phyloP scores from a whole-genome alignment of 2,888 invertebrate species.

The Molorchus minor region DNA sequence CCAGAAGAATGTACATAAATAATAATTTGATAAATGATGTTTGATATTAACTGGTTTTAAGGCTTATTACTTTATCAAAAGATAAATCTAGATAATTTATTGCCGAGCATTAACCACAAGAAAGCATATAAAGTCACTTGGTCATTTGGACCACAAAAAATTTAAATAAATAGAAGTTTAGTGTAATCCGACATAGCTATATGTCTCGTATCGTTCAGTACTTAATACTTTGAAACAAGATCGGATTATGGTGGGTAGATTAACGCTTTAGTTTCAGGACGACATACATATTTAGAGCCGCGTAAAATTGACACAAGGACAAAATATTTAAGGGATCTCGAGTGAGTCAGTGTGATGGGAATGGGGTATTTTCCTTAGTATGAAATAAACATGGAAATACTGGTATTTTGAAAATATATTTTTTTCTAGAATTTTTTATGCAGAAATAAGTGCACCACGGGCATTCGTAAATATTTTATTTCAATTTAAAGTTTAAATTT shows the following conservation, averaged over 20 bases:
- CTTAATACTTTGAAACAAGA: conserved; percentile 17
- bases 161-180: conserved; percentile 9
- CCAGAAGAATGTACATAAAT: conserved; percentile 11
- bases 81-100: conserved; percentile 25
- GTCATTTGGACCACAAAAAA: conserved; percentile 5
- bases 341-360: too few relatives aligned
- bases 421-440: too few relatives aligned
- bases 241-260: conserved; percentile 20
- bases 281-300: too few relatives aligned
- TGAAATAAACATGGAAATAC: too few relatives aligned
- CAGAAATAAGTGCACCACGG: too few relatives aligned
- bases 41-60: conserved; percentile 20
- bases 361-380: too few relatives aligned
- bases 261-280: conserved; percentile 18
- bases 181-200: conserved; percentile 24
- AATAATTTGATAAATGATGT: conserved; percentile 17
- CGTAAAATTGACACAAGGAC: conserved; percentile 19
- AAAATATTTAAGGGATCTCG: conserved; percentile 16
- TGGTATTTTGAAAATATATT: too few relatives aligned
- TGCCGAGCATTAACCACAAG: conserved; percentile 10
- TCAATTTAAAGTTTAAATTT: too few relatives aligned
- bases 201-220: conserved; percentile 24
- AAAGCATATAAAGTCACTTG: conserved; percentile 1
- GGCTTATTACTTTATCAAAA: conserved; percentile 21
- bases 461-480: too few relatives aligned